Evolutionary conservation across 2,888 invertebrate species (phyloP).

Genomic region (Eupithecia subfuscata): DNA sequence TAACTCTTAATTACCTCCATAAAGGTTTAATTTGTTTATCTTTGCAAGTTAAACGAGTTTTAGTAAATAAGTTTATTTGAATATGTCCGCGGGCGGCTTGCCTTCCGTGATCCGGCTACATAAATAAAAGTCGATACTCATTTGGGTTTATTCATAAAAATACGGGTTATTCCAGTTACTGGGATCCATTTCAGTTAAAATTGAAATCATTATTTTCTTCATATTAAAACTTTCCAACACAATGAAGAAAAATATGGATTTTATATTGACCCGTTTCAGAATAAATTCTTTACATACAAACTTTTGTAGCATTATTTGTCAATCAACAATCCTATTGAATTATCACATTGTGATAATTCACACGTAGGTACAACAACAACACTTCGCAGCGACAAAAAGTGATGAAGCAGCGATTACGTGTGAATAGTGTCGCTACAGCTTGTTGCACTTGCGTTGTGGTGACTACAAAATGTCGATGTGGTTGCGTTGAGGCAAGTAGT

Average conservation of each 20-base stretch:
- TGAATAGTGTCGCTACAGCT: too few relatives aligned
- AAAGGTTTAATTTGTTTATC: conserved; percentile 15
- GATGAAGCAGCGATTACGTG: too few relatives aligned
- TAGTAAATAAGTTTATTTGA: background rate
- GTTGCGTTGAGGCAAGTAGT: too few relatives aligned
- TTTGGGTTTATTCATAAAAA: background rate
- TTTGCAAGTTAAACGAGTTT: conserved; percentile 4
- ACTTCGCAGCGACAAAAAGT: too few relatives aligned
- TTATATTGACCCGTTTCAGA: background rate
- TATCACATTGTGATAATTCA: too few relatives aligned
- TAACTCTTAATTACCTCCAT: conserved; percentile 14
- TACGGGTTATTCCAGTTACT: background rate
- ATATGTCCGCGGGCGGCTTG: background rate
- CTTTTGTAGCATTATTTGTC: background rate
- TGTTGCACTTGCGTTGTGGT: too few relatives aligned
- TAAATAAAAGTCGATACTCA: background rate
- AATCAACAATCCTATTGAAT: too few relatives aligned
- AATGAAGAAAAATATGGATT: background rate
- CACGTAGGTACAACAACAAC: too few relatives aligned
- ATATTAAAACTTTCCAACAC: background rate
- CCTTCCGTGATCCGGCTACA: background rate
- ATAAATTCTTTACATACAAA: background rate
- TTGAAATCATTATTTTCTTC: background rate
- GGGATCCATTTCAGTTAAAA: background rate
- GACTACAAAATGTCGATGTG: too few relatives aligned